phyloP scores from a whole-genome alignment of 2,797 vertebrate genomes.

The Labroides dimidiatus region DNA sequence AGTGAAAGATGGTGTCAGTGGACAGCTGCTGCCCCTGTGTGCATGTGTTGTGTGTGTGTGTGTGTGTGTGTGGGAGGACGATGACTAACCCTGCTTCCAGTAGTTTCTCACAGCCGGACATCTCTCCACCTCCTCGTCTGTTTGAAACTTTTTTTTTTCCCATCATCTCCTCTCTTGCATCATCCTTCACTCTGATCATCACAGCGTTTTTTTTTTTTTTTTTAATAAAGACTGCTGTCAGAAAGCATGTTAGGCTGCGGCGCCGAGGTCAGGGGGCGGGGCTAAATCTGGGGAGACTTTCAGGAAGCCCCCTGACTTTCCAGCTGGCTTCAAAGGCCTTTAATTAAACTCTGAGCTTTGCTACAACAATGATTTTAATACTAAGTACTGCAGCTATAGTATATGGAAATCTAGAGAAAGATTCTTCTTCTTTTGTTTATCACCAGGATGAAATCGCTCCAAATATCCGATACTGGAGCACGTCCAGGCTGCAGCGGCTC shows the following conservation, averaged over 20 bases:
- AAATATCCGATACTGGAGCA: constrained; percentile 5
- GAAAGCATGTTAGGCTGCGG: not conserved
- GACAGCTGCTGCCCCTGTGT: constrained; percentile 24
- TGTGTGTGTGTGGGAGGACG: constrained; percentile 6
- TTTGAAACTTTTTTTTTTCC: constrained; percentile 6
- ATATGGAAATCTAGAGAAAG: no score
- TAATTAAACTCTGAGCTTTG: no score
- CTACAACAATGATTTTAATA: no score
- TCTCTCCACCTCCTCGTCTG: not conserved
- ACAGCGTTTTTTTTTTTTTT: not conserved
- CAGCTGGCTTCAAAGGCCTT: not conserved
- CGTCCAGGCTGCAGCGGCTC: constrained; percentile 13
- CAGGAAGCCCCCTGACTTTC: constrained; percentile 9
- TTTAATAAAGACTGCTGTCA: no score
- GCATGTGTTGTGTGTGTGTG: constrained; percentile 11
- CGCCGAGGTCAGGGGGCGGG: not conserved
- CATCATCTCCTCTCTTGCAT: not conserved
- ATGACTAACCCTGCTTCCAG: constrained; percentile 33
- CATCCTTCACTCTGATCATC: not conserved
- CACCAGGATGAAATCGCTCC: no score
- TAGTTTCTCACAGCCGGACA: constrained; percentile 31
- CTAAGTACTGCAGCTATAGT: no score
- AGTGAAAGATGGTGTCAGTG: not conserved
- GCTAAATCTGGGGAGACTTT: not conserved
- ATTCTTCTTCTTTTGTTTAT: no score